These are phyloP conservation scores for Loriculus beryllinus DNA, from an alignment of 2,797 vertebrate genomes.

Conservation along the genomic window DNA sequence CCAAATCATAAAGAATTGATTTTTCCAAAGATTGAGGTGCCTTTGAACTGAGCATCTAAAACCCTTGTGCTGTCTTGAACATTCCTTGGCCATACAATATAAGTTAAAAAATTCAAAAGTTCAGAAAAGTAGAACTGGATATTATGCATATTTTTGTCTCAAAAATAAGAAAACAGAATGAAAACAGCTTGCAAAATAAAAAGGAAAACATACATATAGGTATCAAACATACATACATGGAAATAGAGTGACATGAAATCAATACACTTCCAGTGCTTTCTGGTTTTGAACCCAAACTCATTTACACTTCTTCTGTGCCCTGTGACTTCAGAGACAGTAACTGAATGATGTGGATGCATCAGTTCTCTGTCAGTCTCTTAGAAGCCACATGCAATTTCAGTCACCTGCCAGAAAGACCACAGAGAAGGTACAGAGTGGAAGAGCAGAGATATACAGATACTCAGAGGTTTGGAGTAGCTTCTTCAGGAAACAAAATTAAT, in stretches of 20 bases:
- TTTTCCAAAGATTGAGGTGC: background rate
- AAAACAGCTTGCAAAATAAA: background rate
- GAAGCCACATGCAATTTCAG: background rate
- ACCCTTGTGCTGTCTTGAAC: background rate
- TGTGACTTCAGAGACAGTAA: background rate
- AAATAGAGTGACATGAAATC: background rate
- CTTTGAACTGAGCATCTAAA: background rate
- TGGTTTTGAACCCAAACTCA: background rate
- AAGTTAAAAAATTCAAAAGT: background rate
- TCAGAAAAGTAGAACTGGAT: background rate
- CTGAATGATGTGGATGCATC: background rate
- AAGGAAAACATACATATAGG: background rate
- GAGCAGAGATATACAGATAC: background rate
- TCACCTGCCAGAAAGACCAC: background rate
- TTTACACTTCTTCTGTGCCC: background rate
- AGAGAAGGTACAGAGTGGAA: background rate
- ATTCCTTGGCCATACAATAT: background rate
- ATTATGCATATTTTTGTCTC: background rate
- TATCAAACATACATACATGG: background rate
- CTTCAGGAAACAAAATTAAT: background rate
- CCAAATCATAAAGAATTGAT: background rate
- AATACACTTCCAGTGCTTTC: background rate
- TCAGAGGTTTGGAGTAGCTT: background rate
- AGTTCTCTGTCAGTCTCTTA: background rate
- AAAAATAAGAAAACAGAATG: background rate